Percentiles rank a stretch among this genome's conserved stretches.
These are phyloP conservation scores for Elgonia sp. DNA, from an alignment of 2,888 invertebrate genomes.

Conservation along the genomic window DNA sequence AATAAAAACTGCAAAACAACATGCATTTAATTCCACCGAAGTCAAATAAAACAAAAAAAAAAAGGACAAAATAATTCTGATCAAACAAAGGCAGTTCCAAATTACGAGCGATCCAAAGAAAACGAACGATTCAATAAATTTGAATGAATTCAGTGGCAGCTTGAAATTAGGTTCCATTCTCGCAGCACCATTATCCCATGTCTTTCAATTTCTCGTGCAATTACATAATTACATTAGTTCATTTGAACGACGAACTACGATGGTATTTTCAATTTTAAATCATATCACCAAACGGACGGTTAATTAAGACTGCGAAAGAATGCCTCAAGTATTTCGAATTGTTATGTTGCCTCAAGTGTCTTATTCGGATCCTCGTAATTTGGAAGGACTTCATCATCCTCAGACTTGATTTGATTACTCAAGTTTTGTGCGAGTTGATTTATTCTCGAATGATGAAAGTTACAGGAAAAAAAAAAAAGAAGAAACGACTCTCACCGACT, in stretches of 20 bases:
- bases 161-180: constrained; percentile 22
- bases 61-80: neutral
- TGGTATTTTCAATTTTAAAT: constrained; percentile 34
- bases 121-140: constrained; percentile 22
- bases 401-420: constrained; percentile 46
- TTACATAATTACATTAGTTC: constrained; percentile 42
- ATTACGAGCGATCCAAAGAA: constrained; percentile 18
- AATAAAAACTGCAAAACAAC: constrained; percentile 87
- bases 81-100: constrained; percentile 10
- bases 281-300: constrained; percentile 39
- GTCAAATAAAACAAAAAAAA: neutral
- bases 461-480: constrained; percentile 12
- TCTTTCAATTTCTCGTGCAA: neutral
- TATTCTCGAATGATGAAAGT: constrained; percentile 34
- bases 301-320: constrained; percentile 36
- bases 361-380: constrained; percentile 39
- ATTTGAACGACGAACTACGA: constrained; percentile 35
- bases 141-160: constrained; percentile 13
- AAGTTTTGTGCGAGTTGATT: constrained; percentile 26
- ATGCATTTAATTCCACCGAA: neutral
- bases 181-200: neutral
- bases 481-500: constrained; percentile 88
- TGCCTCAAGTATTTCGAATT: constrained; percentile 35
- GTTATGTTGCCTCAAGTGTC: constrained; percentile 35
- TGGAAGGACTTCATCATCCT: constrained; percentile 27